Evolutionary conservation across 2,888 invertebrate species (phyloP), one percentile per base, ranked within the genome.

Genomic region (Cephonodes hylas): DNA sequence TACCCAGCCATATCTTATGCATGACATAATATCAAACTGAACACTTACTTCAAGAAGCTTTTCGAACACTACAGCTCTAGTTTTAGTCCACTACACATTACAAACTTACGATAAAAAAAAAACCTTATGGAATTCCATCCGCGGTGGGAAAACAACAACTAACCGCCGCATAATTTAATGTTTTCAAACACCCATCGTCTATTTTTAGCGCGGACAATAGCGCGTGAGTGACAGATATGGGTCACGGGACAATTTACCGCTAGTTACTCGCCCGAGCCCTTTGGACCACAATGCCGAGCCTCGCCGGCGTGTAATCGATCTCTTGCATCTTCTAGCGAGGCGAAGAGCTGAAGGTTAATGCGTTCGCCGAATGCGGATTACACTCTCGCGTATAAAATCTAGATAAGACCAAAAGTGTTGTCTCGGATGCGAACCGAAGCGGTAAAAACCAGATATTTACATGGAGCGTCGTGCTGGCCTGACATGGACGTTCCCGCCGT

Each of bases 401-500:
- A 53, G 48, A 18, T 27, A 27, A n/a, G 13, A 23, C 46, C 46
- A 25, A 48, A 25, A 13, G 22, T 23, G 15, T n/a, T 22, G 15
- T 25, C 5, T 22, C 3, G 18, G 44, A 31, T 31, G 53, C 22
- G 25, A 57, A 56, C 15, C 0, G 63, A 74, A 72, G 71, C 65
- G 60, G 71, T 63, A 65, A 64, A 64, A 77, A 73, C 76, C 70
- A 69, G 70, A 84, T 88, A 91, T 80, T 90, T 90, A 91, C 91
- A 77, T 68, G 69, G 81, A 75, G 71, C 80, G 75, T n/a, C 90
- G 80, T 13, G 81, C 81, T 20, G 84, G 88, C 63, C 83, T 85
- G 31, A 91, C 91, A 66, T 82, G 77, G 1, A 90, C 84, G 66
- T 91, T 91, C 15, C 87, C 87, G 5, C 90, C 89, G 62, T 81